These are phyloP conservation scores for Noctilio leporinus DNA, from an alignment of 2,113 vertebrate genomes.

Conservation along the genomic window DNA sequence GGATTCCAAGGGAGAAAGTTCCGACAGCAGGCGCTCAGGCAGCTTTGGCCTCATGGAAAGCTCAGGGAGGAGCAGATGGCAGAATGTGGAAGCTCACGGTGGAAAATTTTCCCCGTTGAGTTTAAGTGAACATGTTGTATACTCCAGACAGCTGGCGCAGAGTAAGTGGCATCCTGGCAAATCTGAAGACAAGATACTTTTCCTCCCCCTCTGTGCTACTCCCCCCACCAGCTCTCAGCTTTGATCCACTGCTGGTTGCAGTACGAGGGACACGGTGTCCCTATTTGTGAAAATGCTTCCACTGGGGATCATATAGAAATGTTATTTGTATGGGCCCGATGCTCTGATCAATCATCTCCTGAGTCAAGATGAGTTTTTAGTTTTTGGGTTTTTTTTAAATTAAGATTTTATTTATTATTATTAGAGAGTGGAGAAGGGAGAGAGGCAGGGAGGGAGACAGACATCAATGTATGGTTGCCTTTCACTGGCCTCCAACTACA, in stretches of 20 bases:
- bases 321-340: not conserved
- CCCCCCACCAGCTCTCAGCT: conserved; percentile 53
- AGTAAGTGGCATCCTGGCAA: conserved; percentile 62
- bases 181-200: conserved; percentile 50
- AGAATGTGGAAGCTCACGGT: conserved; percentile 32
- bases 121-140: conserved; percentile 73
- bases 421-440: too few relatives aligned
- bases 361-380: not conserved
- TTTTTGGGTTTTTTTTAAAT: too few relatives aligned
- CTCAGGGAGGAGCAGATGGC: conserved; percentile 56
- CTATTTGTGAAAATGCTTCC: not conserved
- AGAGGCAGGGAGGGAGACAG: too few relatives aligned
- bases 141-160: conserved; percentile 63
- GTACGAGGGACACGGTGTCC: not conserved
- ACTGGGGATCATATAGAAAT: not conserved
- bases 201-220: conserved; percentile 31
- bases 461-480: too few relatives aligned
- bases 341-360: not conserved
- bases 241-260: conserved; percentile 31
- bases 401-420: too few relatives aligned
- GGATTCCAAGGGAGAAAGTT: conserved; percentile 11
- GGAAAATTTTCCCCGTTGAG: conserved; percentile 48
- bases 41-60: conserved; percentile 46
- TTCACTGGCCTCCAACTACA: too few relatives aligned
- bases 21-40: not conserved